Evolutionary conservation across 2,888 invertebrate genomes (phyloP), one percentile per base, ranked within the genome.

Genomic region (Unio delphinus): DNA sequence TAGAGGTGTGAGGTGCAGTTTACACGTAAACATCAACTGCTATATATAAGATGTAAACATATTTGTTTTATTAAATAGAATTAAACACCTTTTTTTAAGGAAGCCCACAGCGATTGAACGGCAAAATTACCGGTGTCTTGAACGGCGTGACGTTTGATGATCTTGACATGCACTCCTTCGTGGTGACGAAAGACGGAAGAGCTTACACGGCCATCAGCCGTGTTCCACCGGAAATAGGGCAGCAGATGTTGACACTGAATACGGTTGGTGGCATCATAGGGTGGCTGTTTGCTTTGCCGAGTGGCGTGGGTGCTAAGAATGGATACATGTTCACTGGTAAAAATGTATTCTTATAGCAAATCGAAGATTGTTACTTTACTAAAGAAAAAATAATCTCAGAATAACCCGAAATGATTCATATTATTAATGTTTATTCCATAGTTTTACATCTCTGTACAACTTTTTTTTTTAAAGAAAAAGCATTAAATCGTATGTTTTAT

Each of bases 251-350:
- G 89, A 92, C 95, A n/a, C 91, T 97, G 1, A 93, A 94, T 82
- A 93, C 95, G 6, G 91, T 99, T 45, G 96, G 96, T 0, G 94
- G 94, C 28, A 92, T 95, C 0, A 94, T 98, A 69, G 97, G 96
- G 15, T 99, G 98, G 96, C 91, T 99, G 1, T 99, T 99, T 88
- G 97, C 98, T 8, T 94, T 94, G 85, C 82, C 87, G n/a, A 94
- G 95, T 4, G 90, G 93, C 45, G 93, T 93, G 60, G 91, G 92
- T 15, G 94, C 95, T 1, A 92, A 92, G 69, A 99, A 99, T 90
- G 99, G 99, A 70, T 99, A 97, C 88, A 94, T 95, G 89, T 90
- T 90, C 64, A 91, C 91, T 67, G 91, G 91, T 90, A 73, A 62
- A 73, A 17, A 3, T 30, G 28, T 30, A 6, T n/a, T 59, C 54